phyloP scores from a whole-genome alignment of 2,113 vertebrate species.

The Phocoena phocoena region DNA sequence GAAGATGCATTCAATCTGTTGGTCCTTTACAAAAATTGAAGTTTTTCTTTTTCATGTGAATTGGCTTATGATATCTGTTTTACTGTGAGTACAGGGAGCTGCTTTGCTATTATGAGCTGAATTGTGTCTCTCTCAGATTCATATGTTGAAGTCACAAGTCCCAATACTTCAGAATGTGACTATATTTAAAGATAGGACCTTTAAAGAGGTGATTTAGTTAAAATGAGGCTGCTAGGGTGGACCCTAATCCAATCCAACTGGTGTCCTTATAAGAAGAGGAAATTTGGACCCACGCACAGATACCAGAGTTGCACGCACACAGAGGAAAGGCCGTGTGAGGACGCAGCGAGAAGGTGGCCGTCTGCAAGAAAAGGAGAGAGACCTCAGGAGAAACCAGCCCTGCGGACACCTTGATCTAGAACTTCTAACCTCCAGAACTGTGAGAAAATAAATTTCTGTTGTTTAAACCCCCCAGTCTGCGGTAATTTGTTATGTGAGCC shows the following conservation, averaged over 20 bases:
- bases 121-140: not conserved
- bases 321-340: not conserved
- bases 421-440: not conserved
- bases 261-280: not conserved
- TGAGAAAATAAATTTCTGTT: not conserved
- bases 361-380: not conserved
- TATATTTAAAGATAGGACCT: not conserved
- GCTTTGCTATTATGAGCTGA: not conserved
- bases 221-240: not conserved
- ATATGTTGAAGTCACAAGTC: not conserved
- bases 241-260: too few relatives aligned
- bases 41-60: not conserved
- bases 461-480: not conserved
- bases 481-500: not conserved
- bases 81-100: not conserved
- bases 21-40: not conserved
- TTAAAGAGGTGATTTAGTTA: not conserved
- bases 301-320: fast-evolving
- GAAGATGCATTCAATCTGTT: not conserved
- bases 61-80: not conserved
- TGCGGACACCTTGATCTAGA: not conserved
- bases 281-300: not conserved
- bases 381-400: not conserved
- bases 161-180: not conserved
- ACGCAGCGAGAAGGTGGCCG: not conserved